phyloP scores from a whole-genome alignment of 2,113 vertebrate species.

The Takifugu bimaculatus region DNA sequence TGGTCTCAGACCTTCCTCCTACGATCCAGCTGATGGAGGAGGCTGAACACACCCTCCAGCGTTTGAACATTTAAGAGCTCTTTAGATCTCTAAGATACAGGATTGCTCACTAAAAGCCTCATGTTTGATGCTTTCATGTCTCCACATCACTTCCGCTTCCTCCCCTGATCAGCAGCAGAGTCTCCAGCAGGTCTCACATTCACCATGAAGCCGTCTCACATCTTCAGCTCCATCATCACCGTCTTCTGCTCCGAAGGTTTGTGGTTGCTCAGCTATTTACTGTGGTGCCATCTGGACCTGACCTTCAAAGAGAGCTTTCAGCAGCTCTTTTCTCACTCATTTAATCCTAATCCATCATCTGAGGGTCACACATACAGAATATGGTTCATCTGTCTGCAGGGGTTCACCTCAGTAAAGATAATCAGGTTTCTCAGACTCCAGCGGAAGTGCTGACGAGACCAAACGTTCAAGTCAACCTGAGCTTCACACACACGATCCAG shows the following conservation, averaged over 20 bases:
- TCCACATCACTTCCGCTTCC: neutral
- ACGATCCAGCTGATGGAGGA: too few relatives aligned
- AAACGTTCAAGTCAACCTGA: neutral
- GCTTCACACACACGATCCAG: too few relatives aligned
- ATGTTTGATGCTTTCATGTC: neutral
- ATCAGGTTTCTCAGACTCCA: conserved; percentile 18
- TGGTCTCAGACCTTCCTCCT: too few relatives aligned
- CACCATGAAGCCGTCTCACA: neutral
- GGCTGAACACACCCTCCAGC: too few relatives aligned
- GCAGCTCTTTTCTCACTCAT: neutral
- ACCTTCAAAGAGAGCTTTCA: neutral
- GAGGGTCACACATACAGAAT: too few relatives aligned
- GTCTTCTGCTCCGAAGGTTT: neutral
- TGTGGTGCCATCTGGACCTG: neutral
- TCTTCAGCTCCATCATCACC: neutral
- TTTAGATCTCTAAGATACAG: neutral
- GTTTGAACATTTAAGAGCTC: neutral
- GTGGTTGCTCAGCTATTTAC: neutral
- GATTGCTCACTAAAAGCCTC: neutral
- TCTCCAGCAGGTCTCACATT: neutral
- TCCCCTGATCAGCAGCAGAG: neutral
- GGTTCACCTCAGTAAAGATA: neutral
- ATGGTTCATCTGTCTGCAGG: neutral
- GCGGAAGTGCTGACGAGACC: neutral
- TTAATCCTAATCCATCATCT: neutral